Base-by-base conservation (phyloP, 2,888 invertebrate species). In the Flexamia atlantica region DNA sequence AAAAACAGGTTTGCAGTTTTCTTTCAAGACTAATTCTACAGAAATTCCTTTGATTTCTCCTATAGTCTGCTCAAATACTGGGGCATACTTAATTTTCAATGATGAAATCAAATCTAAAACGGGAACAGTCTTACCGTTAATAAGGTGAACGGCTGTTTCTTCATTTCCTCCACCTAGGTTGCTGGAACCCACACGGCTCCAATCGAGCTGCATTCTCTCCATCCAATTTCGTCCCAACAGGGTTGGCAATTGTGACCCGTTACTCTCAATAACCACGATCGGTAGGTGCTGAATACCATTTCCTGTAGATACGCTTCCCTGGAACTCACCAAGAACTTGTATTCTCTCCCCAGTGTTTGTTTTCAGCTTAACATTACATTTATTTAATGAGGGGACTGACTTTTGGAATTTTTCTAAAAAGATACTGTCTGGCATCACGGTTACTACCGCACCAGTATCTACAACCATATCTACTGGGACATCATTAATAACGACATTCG, bases 81-180 rank as follows among this genome's bases (percentile, higher is more conserved):
- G 40, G 4, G 72, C 1, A 72, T 40, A 72, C 42, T 20, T 72
- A 9, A 20, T 72, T 23, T 72, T 72, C n/a, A 68, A 32, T 30
- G 53, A 53, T 2, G 53, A 53, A 53, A 53, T 53, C 53, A 53
- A 53, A 53, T 53, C 53, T 23, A 53, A 53, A 30, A 17, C 20
- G 10, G 72, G 42, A 72, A 72, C 72, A 20, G 72, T 32, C 72
- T 72, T 36, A 42, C 72, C 72, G 23, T 72, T 42, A 3, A 72
- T 9, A 10, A 23, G 40, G 23, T 42, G 42, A 7, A 72, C 53
- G 1, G 14, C 72, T 23, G 72, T 3, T 2, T 36, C 20, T 7
- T 20, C 42, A 5, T 30, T 1, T 30, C 23, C 53, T 23, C 14
- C 53, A 53, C 14, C 53, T 3, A 20, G 20, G 53, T 53, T 53